These are phyloP conservation scores for Cromileptes altivelis DNA, from an alignment of 2,113 vertebrate species.

Conservation along the genomic window DNA sequence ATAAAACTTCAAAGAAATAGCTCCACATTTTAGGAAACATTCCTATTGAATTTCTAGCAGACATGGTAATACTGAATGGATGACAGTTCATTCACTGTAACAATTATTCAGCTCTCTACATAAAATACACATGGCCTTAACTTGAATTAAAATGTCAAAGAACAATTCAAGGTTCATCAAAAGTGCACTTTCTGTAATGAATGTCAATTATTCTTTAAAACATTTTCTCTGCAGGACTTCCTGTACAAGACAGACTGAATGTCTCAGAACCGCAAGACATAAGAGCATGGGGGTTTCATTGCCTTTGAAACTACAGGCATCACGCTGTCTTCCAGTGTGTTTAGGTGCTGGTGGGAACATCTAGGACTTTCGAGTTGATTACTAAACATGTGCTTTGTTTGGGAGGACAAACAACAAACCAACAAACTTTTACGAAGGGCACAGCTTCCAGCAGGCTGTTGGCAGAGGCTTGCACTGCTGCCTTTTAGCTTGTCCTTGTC, in stretches of 20 bases:
- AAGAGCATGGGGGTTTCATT: neutral
- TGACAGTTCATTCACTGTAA: neutral
- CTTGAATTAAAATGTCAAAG: neutral
- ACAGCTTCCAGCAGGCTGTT: neutral
- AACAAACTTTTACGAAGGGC: neutral
- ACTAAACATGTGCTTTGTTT: neutral
- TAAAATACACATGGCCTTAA: neutral
- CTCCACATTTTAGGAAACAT: neutral
- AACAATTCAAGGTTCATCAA: neutral
- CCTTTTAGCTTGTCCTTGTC: slow-evolving; percentile 9
- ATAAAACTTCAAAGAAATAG: neutral
- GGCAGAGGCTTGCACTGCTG: neutral
- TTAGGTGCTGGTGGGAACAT: neutral
- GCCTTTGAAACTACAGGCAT: neutral
- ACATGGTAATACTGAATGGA: neutral
- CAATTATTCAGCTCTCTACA: neutral
- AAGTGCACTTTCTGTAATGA: neutral
- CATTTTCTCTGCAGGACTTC: neutral
- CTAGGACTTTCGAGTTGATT: neutral
- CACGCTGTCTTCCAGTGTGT: neutral
- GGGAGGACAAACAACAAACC: slow-evolving; percentile 8
- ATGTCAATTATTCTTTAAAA: neutral
- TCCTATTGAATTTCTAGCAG: neutral
- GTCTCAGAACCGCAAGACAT: neutral
- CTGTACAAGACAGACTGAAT: neutral